Base-by-base conservation (phyloP, 2,888 invertebrate genomes). In the Chymomyza amoena region DNA sequence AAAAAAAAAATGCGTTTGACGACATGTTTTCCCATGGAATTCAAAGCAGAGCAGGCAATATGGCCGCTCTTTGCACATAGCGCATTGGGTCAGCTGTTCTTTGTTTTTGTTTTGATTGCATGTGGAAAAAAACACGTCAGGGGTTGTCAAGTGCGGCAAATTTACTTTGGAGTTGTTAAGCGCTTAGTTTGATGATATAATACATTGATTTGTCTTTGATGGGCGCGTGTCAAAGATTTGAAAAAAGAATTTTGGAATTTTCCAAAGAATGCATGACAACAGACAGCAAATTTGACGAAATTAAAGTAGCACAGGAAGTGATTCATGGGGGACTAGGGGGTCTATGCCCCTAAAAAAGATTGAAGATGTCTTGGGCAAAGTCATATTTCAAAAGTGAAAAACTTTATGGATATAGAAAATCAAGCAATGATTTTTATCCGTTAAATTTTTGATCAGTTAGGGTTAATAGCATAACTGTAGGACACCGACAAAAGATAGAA, bases 61-160 rank as follows among this genome's bases (percentile, higher is more conserved):
- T 86, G 84, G 86, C 80, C 70, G 73, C 62, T 61, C 63, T 69
- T 39, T 50, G 51, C 70, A 67, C 70, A 64, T 60, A 60, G 66
- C 56, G 25, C 4, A 61, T 67, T 78, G 72, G 79, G 77, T 89
- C 90, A 90, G 90, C 89, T 89, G 89, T 79, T 89, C 81, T 76
- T 87, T 88, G 84, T 82, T 83, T 80, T 82, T 76, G 73, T 83
- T 78, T 77, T 69, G 72, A n/a, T 5, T n/a, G 45, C 56, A 36
- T 57, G 61, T 25, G 66, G 59, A 69, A 73, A 70, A 69, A 68
- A 61, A 64, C 69, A 69, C 68, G 64, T 57, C 62, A 69, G 81
- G 89, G 84, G 89, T 87, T 89, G 81, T 82, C 89, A 70, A 70
- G 76, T 72, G 18, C 59, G 32, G 6, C 59, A 59, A 59, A n/a